Conservation (phyloP, 1,140 invertebrate genomes). For the Atta colombica region DNA sequence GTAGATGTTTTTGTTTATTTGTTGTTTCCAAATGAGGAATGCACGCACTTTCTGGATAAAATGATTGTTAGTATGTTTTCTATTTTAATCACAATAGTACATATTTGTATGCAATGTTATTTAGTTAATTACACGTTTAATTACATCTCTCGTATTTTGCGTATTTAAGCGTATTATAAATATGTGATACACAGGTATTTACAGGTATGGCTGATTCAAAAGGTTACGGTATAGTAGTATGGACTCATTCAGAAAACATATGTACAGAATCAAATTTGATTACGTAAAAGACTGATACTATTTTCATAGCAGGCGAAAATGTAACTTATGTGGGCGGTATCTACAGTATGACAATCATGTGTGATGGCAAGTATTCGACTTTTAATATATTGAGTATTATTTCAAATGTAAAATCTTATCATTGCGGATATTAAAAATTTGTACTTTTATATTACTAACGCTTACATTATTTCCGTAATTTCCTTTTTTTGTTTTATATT, state of each 20-base stretch:
- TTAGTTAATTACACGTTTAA: neutral
- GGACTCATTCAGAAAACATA: neutral
- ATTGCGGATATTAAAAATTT: neutral
- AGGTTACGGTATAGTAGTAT: neutral
- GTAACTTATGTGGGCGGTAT: neutral
- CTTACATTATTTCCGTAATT: neutral
- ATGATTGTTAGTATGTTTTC: neutral
- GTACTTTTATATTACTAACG: neutral
- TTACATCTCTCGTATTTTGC: neutral
- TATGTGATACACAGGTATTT: neutral
- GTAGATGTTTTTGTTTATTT: neutral
- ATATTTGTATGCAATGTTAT: neutral
- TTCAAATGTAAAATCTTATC: neutral
- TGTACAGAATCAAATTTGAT: neutral
- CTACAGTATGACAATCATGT: neutral
- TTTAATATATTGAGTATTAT: neutral
- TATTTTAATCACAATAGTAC: neutral
- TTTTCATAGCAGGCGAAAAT: neutral
- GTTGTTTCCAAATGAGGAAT: no score
- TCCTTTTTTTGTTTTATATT: neutral
- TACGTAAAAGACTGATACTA: neutral
- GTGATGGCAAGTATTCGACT: neutral
- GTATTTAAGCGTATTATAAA: neutral
- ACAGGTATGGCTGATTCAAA: neutral
- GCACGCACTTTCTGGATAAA: neutral